Percentiles rank a stretch among this genome's conserved stretches.
Evolutionary conservation across 2,113 vertebrate genomes (phyloP).

Genomic region (Ptyas mucosa): DNA sequence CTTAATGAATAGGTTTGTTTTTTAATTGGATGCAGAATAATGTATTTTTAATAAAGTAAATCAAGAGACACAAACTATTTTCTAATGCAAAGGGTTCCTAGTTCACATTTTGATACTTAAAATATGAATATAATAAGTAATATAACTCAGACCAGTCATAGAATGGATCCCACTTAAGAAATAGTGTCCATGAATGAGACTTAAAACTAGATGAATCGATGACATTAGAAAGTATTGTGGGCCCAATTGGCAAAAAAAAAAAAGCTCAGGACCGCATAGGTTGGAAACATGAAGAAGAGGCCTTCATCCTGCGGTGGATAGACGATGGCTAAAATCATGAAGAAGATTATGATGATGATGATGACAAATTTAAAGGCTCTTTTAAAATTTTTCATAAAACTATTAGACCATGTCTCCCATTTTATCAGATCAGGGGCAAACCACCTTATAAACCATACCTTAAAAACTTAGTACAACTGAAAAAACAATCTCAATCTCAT

Average conservation of each 20-base stretch:
- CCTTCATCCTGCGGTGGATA: neutral
- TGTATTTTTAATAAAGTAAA: neutral
- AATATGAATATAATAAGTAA: neutral
- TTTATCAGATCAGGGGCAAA: constrained; percentile 17
- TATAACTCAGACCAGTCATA: neutral
- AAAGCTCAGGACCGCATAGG: neutral
- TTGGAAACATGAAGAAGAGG: neutral
- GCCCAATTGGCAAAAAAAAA: neutral
- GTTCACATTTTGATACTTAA: neutral
- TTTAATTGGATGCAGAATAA: neutral
- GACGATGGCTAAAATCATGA: neutral
- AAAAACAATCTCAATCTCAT: constrained; percentile 33
- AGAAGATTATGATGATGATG: neutral
- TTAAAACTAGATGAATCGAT: neutral
- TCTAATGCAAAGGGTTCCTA: neutral
- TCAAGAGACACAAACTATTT: neutral
- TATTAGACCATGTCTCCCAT: neutral
- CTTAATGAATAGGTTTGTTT: neutral
- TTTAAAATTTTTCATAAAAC: neutral
- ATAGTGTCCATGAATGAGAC: neutral
- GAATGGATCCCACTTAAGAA: no score
- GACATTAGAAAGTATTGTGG: neutral
- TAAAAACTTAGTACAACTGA: constrained; percentile 17
- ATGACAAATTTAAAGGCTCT: neutral
- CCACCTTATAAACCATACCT: neutral